Evolutionary conservation across 2,797 vertebrate genomes (phyloP).

Genomic region (Scolopax bukidnonensis): DNA sequence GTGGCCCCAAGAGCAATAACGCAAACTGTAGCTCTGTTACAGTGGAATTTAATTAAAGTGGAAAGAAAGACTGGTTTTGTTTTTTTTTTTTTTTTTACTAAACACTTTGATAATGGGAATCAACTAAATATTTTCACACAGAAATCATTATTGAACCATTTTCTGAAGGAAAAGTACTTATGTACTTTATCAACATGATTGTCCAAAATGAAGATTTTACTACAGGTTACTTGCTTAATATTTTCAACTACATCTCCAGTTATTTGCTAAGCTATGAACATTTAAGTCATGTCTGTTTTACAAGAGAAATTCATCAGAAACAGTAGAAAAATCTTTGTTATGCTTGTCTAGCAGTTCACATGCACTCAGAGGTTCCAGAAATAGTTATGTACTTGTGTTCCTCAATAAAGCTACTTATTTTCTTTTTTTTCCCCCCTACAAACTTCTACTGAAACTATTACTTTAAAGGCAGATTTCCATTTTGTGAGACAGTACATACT

Average conservation of each 20-base stretch:
- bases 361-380: neutral
- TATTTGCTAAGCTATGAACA: neutral
- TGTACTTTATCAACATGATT: neutral
- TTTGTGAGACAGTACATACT: neutral
- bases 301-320: neutral
- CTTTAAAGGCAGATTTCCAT: neutral
- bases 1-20: neutral
- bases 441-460: neutral
- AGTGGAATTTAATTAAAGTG: neutral
- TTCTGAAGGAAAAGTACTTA: neutral
- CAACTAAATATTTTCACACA: neutral
- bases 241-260: neutral
- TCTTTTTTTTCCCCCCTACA: neutral
- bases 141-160: neutral
- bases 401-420: neutral
- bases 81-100: neutral
- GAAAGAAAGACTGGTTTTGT: too few relatives aligned
- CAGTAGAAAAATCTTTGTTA: neutral
- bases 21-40: neutral
- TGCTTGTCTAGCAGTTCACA: accelerated
- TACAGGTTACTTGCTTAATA: neutral
- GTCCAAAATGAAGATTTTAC: neutral
- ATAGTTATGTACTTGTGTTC: neutral
- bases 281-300: neutral
- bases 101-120: neutral